Conservation (phyloP, 2,888 invertebrate species). For the Ariolimax columbianus region DNA sequence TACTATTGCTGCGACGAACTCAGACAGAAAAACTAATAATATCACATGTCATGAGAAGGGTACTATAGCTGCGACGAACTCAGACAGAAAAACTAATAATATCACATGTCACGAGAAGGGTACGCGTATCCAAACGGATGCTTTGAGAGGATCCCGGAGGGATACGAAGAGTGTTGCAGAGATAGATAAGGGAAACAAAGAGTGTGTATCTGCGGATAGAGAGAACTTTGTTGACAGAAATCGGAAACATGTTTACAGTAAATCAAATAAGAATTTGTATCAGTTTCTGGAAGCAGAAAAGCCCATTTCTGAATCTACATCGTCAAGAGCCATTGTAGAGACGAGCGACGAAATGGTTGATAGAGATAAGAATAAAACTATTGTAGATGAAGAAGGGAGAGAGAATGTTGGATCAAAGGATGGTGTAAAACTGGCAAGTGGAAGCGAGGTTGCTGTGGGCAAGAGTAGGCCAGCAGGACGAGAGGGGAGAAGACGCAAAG, state of each 20-base stretch:
- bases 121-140: too few species aligned
- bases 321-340: background rate
- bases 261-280: background rate
- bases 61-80: too few species aligned
- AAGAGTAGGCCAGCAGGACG: background rate
- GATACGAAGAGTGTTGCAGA: too few species aligned
- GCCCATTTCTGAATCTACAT: conserved; percentile 18
- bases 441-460: background rate
- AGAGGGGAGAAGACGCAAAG: conserved; percentile 17
- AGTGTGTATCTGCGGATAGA: background rate
- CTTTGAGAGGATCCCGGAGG: too few species aligned
- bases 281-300: conserved; percentile 43
- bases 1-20: too few species aligned
- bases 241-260: background rate
- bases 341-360: background rate
- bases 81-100: too few species aligned
- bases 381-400: background rate
- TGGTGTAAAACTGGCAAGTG: background rate
- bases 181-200: too few species aligned
- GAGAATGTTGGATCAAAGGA: background rate
- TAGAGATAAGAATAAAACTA: background rate
- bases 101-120: too few species aligned
- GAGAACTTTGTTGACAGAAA: background rate
- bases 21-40: too few species aligned
- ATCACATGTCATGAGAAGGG: too few species aligned